Evolutionary conservation across 2,113 vertebrate genomes (phyloP), one percentile per base, ranked within the genome.

Genomic region (Colistium nudipinnis): DNA sequence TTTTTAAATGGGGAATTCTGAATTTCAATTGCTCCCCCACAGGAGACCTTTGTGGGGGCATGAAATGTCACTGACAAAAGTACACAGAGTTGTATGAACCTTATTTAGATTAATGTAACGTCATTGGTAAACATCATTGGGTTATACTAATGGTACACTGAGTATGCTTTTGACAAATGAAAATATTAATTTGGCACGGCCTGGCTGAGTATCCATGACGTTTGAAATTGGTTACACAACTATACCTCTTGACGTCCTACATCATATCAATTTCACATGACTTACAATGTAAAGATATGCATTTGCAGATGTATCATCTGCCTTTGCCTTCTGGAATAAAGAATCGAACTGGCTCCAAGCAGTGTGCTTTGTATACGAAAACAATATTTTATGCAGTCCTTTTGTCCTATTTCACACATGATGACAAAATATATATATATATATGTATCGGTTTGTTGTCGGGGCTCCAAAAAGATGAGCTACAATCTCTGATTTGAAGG

Each of bases 41-140:
- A 13, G 16, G 47, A 4, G 2, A 13, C 20, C 14, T 51, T 24
- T 49, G 25, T 55, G 36, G 7, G 11, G 20, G 13, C 43, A 35
- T 59, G 47, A 51, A 22, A 63, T 27, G 22, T 47, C 11, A 17
- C 31, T 52, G 31, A 61, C 16, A 43, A 48, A 48, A 57, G 24
- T 39, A 70, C 25, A n/a, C 2, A 52, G 54, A 59, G 8, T 28
- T 36, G 44, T 14, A 33, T 70, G 36, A 53, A 1, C 25, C 33
- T 31, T 12, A 60, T 69, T 62, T 20, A 48, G 39, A 67, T 20
- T 53, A 13, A 65, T 60, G 12, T 54, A 31, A 54, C 48, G 22
- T 25, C 0, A 47, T 28, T 16, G n/a, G 22, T 7, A 62, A 22
- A 64, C 17, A 59, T 11, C 56, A 69, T 64, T 53, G 17, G 27